Evolutionary conservation across 2,888 invertebrate genomes (phyloP), one percentile per base, ranked within the genome.

Genomic region (Balanococcus diminutus): DNA sequence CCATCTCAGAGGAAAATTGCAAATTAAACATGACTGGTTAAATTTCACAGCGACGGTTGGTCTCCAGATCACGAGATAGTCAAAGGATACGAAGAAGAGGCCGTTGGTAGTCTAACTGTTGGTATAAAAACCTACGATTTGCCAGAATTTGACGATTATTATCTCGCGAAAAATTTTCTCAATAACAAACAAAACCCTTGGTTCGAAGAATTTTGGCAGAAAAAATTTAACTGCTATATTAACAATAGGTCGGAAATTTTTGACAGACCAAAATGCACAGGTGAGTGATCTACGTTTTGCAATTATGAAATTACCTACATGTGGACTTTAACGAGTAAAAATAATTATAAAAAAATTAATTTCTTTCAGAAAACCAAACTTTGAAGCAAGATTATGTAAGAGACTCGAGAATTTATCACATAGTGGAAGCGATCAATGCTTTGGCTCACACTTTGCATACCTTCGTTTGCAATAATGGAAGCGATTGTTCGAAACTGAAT

Each of bases 181-280:
- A 75, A 75, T 75, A 94, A 95, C 90, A 89, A 90, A 8, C 91
- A 93, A 84, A 95, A 95, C 90, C 95, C 95, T 0, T 93, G 93
- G 93, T 95, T 95, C 90, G 90, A 91, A 31, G 95, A 95, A 89
- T 95, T 95, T 90, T 95, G 95, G 95, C 93, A 95, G 89, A 90
- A 92, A 87, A 92, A 92, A 88, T 95, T 95, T 90, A 91, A 92
- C 88, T 95, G 95, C 89, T 90, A 91, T 2, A 90, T 28, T 87
- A 32, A 51, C 19, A n/a, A 75, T 19, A 1, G 14, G 5, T 87
- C 16, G 0, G 32, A 5, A n/a, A 32, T 6, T 32, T n/a, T 5
- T 8, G 28, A 75, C n/a, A n/a, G 4, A 19, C 32, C 32, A n/a
- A 19, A 32, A 31, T 75, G 87, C 79, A 79, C 86, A 22, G 87